Base-by-base conservation (phyloP, 2,888 invertebrate species). In the Brachyptera putata region DNA sequence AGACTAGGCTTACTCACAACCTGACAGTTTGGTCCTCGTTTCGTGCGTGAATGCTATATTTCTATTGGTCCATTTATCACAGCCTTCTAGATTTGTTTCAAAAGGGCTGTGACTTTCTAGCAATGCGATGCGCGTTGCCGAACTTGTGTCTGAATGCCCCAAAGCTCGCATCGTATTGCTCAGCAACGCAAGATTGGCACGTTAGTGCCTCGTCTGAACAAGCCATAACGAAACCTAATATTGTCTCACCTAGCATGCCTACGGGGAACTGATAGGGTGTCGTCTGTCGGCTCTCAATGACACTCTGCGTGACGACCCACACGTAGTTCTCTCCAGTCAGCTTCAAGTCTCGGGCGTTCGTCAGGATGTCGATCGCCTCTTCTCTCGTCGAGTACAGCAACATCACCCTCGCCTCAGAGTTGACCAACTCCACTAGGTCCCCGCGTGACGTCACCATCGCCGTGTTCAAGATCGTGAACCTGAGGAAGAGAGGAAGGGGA, bases 271-370 rank as follows among this genome's bases (percentile, higher is more conserved):
- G 84, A 56, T 82, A 78, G 24, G 84, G 83, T 7, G 84, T 84
- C 9, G 84, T 84, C 56, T 63, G 65, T 70, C 85, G 81, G 67
- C 88, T 89, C 69, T 90, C 90, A 62, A 95, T 89, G 66, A 94
- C 94, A 72, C 91, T 92, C 75, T 96, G 95, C 55, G 95, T 95
- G 18, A 94, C 95, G 61, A 96, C 93, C 96, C 96, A 96, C 9
- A 96, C 91, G 75, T 95, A 95, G 74, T 94, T 94, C 75, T 94
- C 93, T 7, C 90, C 90, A 3, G 89, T 91, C 64, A 93, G 84
- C 67, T 89, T 87, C 11, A 74, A 67, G 68, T 86, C 85, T 60
- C 84, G 80, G 2, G 92, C 92, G 26, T 85, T 85, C 30, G 82
- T 80, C 68, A 95, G 78, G 67, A 95, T 94, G 69, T 85, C 84